phyloP scores from a whole-genome alignment of 2,113 vertebrate genomes.

The Rynchops niger region DNA sequence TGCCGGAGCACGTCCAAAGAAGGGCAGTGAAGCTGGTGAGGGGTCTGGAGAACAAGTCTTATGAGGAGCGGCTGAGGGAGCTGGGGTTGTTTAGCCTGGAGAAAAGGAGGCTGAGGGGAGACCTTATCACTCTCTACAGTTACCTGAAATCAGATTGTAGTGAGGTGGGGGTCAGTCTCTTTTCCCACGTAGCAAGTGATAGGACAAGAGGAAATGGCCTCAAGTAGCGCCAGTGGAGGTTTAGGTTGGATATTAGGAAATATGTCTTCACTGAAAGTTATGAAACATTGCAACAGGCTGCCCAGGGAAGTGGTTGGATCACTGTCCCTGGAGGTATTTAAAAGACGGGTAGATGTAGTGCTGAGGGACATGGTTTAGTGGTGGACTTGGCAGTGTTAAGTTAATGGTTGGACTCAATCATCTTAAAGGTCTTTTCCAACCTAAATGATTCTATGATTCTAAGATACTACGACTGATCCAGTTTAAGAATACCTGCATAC shows the following conservation, averaged over 20 bases:
- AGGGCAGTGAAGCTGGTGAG: neutral
- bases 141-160: neutral
- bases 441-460: neutral
- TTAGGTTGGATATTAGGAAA: neutral
- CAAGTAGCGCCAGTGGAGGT: neutral
- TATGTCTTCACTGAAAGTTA: neutral
- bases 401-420: neutral
- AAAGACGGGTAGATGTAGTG: fast-evolving
- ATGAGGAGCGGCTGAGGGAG: neutral
- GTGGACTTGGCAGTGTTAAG: neutral
- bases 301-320: neutral
- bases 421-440: neutral
- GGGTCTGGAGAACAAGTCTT: neutral
- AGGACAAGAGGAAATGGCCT: neutral
- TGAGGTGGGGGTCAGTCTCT: neutral
- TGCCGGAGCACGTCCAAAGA: neutral
- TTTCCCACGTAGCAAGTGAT: neutral
- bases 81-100: neutral
- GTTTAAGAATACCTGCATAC: neutral
- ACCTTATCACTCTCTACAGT: neutral
- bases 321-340: neutral
- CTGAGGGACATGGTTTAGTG: neutral
- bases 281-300: neutral
- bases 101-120: neutral
- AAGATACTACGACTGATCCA: neutral